A percentile compares a stretch with the other conserved stretches of the same genome.
phyloP scores from a whole-genome alignment of 2,113 vertebrate genomes.

The Alaudala cheleensis region DNA sequence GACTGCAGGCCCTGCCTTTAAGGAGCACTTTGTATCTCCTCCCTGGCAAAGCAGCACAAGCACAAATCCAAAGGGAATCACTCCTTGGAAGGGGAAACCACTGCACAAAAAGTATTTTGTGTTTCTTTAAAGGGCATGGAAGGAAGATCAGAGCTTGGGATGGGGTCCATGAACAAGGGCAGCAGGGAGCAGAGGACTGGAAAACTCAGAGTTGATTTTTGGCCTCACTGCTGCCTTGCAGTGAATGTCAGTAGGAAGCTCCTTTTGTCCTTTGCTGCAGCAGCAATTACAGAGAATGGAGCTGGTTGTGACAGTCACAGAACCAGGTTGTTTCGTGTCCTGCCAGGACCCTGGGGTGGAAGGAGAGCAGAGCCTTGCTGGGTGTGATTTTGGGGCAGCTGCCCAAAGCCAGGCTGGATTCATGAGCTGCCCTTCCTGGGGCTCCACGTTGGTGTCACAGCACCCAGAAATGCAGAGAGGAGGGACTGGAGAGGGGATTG shows the following conservation, averaged over 20 bases:
- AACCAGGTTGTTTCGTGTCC: background rate
- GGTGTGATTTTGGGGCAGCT: background rate
- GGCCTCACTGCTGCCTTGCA: background rate
- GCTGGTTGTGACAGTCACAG: background rate
- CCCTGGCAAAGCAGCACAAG: background rate
- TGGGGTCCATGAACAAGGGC: background rate
- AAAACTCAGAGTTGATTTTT: background rate
- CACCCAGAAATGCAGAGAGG: background rate
- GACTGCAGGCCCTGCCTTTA: background rate
- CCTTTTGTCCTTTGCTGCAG: background rate
- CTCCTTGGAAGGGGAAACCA: background rate
- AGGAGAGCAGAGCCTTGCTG: background rate
- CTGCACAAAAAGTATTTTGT: background rate
- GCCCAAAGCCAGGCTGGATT: background rate
- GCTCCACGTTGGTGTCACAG: rapidly evolving
- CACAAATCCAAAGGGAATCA: background rate
- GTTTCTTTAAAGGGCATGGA: background rate
- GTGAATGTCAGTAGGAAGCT: background rate
- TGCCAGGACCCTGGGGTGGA: background rate
- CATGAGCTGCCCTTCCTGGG: background rate
- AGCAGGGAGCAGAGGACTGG: background rate
- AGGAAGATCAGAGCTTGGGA: background rate
- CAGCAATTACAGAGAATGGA: background rate
- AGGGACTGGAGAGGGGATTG: background rate
- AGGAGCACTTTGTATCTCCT: background rate